Percentiles rank a stretch among this genome's conserved stretches.
phyloP scores from a whole-genome alignment of 2,113 vertebrate genomes.

The Neopipo cinnamomea region DNA sequence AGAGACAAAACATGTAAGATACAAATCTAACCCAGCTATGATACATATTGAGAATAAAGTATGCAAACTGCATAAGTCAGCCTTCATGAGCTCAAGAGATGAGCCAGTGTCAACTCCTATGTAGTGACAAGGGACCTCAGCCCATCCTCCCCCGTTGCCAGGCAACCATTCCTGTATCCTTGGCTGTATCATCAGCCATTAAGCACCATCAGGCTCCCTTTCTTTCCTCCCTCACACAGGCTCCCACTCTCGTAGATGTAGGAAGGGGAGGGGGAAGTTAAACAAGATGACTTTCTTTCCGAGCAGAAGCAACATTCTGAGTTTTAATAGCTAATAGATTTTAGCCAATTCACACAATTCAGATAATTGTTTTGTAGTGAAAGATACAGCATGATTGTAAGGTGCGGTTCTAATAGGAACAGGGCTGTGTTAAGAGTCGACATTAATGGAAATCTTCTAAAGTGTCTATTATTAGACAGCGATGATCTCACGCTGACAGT shows the following conservation, averaged over 20 bases:
- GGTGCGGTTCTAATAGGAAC: background rate
- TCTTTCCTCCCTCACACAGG: background rate
- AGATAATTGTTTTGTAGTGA: background rate
- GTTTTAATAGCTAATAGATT: background rate
- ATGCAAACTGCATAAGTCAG: background rate
- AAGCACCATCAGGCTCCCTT: constrained; percentile 37
- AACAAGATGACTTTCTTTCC: constrained; percentile 43
- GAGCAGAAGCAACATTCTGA: constrained; percentile 23
- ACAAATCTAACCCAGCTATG: background rate
- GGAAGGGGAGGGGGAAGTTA: background rate
- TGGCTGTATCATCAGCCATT: constrained; percentile 44
- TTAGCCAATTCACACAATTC: background rate
- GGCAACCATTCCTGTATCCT: constrained; percentile 39
- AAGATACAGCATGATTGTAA: background rate
- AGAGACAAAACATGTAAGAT: background rate
- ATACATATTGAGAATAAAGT: background rate
- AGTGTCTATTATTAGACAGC: background rate
- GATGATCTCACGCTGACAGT: background rate
- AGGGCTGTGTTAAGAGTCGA: background rate
- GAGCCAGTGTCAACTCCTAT: background rate
- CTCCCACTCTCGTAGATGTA: background rate
- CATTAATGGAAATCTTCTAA: background rate
- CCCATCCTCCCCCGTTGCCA: constrained; percentile 33
- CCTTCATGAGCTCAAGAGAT: background rate
- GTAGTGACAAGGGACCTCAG: background rate